These are phyloP conservation scores for Hybos culiciformis DNA, from an alignment of 2,888 invertebrate species.

Conservation along the genomic window DNA sequence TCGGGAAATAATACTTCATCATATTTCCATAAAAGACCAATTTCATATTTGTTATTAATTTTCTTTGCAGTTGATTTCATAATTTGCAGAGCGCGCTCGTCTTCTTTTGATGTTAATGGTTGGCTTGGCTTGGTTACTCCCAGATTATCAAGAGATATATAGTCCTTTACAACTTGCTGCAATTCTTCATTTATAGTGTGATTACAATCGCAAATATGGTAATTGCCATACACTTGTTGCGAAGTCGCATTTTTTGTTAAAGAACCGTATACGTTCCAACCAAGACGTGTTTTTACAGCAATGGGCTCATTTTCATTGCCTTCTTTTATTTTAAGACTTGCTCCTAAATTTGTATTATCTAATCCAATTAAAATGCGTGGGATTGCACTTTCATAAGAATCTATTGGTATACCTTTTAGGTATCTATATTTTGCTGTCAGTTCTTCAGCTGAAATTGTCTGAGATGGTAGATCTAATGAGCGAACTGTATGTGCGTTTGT, in stretches of 20 bases:
- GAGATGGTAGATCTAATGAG: neutral
- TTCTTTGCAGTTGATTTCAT: constrained; percentile 11
- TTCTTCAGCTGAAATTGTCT: neutral
- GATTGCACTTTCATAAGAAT: constrained; percentile 8
- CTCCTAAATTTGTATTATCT: neutral
- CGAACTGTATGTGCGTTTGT: no score
- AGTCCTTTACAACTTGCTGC: constrained; percentile 6
- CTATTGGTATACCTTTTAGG: constrained; percentile 9
- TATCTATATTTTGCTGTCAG: constrained; percentile 1
- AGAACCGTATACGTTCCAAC: constrained; percentile 8
- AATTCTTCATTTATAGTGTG: constrained; percentile 5
- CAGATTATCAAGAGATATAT: constrained; percentile 3
- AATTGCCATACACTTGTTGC: neutral
- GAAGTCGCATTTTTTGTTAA: no score
- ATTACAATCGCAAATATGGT: constrained; percentile 4
- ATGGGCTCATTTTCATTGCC: constrained; percentile 1
- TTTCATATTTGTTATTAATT: constrained; percentile 11
- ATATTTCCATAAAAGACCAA: constrained; percentile 17
- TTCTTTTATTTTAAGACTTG: constrained; percentile 1
- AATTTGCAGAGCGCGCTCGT: constrained; percentile 8
- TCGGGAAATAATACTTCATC: constrained; percentile 11
- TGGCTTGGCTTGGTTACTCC: constrained; percentile 1
- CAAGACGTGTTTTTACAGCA: constrained; percentile 8
- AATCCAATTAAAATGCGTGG: constrained; percentile 10
- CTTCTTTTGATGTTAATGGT: constrained; percentile 8